Percentiles rank a stretch among this genome's conserved stretches.
phyloP scores from a whole-genome alignment of 35 echinoderm and acorn worm species.

The Anneissia japonica region DNA sequence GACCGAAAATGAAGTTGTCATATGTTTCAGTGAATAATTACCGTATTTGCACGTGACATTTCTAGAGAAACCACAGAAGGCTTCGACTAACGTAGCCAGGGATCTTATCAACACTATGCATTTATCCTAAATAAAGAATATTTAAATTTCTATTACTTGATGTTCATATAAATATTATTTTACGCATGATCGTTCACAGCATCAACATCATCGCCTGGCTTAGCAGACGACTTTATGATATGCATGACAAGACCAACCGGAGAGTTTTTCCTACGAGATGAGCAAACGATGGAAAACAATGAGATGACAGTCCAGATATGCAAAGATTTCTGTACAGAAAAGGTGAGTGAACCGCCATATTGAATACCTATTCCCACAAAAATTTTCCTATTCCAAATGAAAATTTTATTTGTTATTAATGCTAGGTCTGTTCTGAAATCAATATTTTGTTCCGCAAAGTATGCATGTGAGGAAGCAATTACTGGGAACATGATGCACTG shows the following conservation, averaged over 20 bases:
- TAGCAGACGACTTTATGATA: background rate
- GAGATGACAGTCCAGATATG: background rate
- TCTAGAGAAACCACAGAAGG: too few relatives aligned
- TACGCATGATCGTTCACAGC: background rate
- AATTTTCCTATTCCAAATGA: background rate
- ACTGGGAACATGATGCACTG: background rate
- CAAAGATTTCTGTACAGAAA: background rate
- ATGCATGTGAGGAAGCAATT: background rate
- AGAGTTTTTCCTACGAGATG: background rate
- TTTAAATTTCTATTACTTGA: too few relatives aligned
- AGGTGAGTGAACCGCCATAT: background rate
- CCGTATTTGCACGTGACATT: too few relatives aligned
- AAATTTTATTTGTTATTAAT: too few relatives aligned
- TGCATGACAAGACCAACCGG: background rate
- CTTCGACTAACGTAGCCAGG: too few relatives aligned
- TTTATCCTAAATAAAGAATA: too few relatives aligned
- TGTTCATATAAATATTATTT: too few relatives aligned
- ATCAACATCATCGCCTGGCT: background rate
- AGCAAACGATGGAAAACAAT: background rate
- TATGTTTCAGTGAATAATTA: too few relatives aligned
- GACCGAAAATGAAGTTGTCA: too few relatives aligned
- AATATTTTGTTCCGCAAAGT: background rate
- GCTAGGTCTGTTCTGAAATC: background rate
- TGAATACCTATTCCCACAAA: background rate
- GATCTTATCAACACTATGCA: too few relatives aligned